Percentiles rank a stretch among this genome's conserved stretches.
Evolutionary conservation across 2,797 vertebrate genomes (phyloP).

Genomic region (Spinibarbus caldwelli): DNA sequence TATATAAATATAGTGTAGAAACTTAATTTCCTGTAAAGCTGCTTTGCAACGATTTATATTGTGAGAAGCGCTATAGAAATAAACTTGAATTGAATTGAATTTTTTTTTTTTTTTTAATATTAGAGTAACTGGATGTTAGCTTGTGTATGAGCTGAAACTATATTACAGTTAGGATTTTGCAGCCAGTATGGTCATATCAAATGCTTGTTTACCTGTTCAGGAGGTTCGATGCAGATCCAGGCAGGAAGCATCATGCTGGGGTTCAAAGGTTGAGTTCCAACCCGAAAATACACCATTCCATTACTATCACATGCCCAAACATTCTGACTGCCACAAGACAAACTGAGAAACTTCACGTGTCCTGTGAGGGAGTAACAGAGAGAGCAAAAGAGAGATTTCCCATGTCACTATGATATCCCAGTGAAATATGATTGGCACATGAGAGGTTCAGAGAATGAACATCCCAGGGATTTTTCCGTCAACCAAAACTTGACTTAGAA

Average conservation of each 20-base stretch:
- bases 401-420: background rate
- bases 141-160: background rate
- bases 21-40: too few species aligned
- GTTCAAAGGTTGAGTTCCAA: constrained; percentile 95
- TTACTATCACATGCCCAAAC: constrained; percentile 92
- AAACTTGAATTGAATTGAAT: too few species aligned
- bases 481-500: too few species aligned
- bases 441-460: background rate
- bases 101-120: too few species aligned
- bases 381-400: background rate
- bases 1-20: too few species aligned
- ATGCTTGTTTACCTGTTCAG: constrained; percentile 82
- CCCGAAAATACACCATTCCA: constrained; percentile 92
- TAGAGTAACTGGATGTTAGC: background rate
- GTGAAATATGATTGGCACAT: background rate
- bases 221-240: constrained; percentile 96
- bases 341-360: constrained; percentile 81
- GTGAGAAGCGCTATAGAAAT: too few species aligned
- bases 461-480: too few species aligned
- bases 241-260: constrained; percentile 97
- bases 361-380: constrained; percentile 71
- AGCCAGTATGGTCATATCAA: background rate
- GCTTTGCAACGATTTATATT: too few species aligned
- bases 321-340: constrained; percentile 94
- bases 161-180: background rate